Evolutionary conservation across 1,140 invertebrate species (phyloP).

Genomic region (Anastrepha ludens): DNA sequence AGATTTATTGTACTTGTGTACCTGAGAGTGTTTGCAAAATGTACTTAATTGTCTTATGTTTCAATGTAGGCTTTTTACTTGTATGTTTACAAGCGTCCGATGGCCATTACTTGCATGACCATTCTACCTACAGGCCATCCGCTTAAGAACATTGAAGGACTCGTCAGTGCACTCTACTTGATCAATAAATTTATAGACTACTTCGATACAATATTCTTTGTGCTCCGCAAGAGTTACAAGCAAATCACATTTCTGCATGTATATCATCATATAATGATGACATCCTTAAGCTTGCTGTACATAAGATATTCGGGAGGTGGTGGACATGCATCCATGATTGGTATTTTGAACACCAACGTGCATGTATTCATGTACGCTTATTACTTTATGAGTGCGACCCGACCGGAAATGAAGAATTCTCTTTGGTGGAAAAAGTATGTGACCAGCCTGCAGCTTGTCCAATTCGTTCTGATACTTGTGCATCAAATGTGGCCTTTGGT

Average conservation of each 20-base stretch:
- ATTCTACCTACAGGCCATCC: not conserved
- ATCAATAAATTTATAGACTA: conserved; percentile 76
- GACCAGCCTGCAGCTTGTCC: conserved; percentile 82
- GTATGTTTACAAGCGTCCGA: conserved; percentile 13
- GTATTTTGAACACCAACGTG: conserved; percentile 84
- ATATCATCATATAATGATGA: conserved; percentile 82
- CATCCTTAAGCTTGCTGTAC: conserved; percentile 33
- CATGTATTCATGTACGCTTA: conserved; percentile 87
- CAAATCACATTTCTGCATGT: conserved; percentile 87
- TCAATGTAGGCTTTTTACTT: not conserved
- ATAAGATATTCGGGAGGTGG: conserved; percentile 70
- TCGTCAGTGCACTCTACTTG: not conserved
- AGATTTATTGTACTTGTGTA: not conserved
- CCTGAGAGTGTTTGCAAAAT: not conserved
- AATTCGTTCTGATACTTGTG: conserved; percentile 16
- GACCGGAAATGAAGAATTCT: conserved; percentile 79
- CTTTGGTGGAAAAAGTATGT: conserved; percentile 90
- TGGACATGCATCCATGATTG: conserved; percentile 81
- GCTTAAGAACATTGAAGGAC: conserved; percentile 14
- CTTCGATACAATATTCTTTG: conserved; percentile 81
- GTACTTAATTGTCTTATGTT: not conserved
- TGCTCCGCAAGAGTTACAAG: conserved; percentile 84
- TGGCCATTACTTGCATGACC: conserved; percentile 14
- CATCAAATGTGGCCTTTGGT: conserved; percentile 42
- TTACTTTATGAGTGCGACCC: conserved; percentile 81